Conservation (phyloP, 2,113 vertebrate genomes). For the Anarhynchus alexandrinus region DNA sequence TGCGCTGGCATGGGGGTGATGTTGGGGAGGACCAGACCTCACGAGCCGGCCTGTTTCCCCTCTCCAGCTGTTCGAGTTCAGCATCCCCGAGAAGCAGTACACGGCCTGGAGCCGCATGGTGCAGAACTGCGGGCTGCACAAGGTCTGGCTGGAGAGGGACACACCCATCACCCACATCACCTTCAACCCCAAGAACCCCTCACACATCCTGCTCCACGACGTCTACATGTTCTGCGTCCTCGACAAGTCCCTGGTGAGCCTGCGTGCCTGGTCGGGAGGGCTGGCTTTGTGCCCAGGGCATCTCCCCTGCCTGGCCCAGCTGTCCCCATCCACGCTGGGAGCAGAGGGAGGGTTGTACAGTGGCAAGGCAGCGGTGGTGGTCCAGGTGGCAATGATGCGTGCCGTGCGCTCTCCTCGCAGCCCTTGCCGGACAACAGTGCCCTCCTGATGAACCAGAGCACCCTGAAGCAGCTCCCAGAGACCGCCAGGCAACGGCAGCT, state of each 20-base stretch:
- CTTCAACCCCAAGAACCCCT: constrained; percentile 82
- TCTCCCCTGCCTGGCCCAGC: neutral
- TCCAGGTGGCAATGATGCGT: fast-evolving
- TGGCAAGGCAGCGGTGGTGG: fast-evolving
- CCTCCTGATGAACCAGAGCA: constrained; percentile 80
- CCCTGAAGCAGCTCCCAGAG: constrained; percentile 79
- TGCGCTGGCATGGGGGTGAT: fast-evolving
- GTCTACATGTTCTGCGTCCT: constrained; percentile 90
- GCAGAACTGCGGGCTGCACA: constrained; percentile 84
- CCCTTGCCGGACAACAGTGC: constrained; percentile 80
- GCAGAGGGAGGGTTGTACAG: fast-evolving
- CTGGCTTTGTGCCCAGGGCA: neutral
- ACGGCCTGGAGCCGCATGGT: constrained; percentile 86
- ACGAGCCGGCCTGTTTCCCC: fast-evolving
- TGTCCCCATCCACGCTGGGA: fast-evolving
- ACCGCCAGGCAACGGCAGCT: constrained; percentile 64
- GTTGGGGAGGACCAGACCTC: fast-evolving
- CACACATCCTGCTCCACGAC: constrained; percentile 88
- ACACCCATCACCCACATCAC: constrained; percentile 84
- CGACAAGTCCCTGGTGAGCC: constrained; percentile 88
- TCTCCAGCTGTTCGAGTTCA: constrained; percentile 87
- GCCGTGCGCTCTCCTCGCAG: constrained; percentile 42
- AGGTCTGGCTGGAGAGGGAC: constrained; percentile 85
- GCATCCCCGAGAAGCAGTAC: constrained; percentile 82
- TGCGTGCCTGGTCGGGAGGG: fast-evolving